Evolutionary conservation across 35 echinoderm and acorn worm species (phyloP).

Genomic region (Apostichopus californicus): DNA sequence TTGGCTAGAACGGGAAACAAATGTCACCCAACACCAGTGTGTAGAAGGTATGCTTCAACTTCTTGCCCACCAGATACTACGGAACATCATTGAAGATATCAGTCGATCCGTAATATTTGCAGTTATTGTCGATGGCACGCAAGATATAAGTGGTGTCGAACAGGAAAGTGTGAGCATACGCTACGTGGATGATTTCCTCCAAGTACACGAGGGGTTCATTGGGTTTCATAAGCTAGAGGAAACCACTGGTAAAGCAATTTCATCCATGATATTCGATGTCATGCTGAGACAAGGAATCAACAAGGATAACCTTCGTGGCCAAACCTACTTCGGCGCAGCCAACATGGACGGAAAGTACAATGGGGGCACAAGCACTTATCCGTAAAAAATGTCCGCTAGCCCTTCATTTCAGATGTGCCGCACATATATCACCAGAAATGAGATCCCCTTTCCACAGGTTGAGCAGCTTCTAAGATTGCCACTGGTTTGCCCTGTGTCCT

Average conservation of each 20-base stretch:
- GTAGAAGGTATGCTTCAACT: background rate
- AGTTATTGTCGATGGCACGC: constrained; percentile 66
- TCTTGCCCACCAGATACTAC: too few relatives aligned
- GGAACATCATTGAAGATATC: background rate
- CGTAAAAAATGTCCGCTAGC: constrained; percentile 57
- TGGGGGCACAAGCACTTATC: constrained; percentile 60
- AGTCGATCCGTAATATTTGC: background rate
- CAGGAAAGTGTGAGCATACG: constrained; percentile 52
- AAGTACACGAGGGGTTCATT: constrained; percentile 51
- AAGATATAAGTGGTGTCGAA: constrained; percentile 53
- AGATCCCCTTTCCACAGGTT: too few relatives aligned
- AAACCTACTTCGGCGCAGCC: constrained; percentile 69
- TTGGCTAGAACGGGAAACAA: too few relatives aligned
- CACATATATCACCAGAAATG: background rate
- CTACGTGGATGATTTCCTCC: constrained; percentile 21
- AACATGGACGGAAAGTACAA: constrained; percentile 64
- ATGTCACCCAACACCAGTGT: too few relatives aligned
- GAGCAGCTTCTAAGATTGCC: too few relatives aligned
- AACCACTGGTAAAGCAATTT: constrained; percentile 44
- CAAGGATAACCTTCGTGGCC: constrained; percentile 41
- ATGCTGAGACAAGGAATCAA: constrained; percentile 19
- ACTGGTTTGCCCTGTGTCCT: too few relatives aligned
- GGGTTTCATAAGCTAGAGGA: constrained; percentile 1
- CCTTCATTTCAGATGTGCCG: background rate
- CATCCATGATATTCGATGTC: constrained; percentile 14